Conservation (phyloP, 2,113 vertebrate genomes). For the Xenus cinereus region DNA sequence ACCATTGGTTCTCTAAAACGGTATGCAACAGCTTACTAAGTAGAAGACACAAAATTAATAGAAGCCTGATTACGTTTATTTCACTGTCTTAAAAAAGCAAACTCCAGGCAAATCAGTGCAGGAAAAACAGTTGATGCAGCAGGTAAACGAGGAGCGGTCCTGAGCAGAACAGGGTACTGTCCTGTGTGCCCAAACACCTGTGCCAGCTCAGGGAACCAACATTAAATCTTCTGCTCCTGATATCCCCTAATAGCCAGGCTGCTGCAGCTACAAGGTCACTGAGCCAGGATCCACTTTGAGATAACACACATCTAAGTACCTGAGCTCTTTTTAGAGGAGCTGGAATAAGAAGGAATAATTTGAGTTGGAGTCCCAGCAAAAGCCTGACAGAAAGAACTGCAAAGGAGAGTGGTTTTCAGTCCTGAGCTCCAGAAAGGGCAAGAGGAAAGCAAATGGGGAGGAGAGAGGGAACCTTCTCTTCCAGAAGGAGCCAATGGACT, state of each 20-base stretch:
- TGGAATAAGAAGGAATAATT: too few species aligned
- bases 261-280: neutral
- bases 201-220: neutral
- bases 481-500: neutral
- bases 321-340: too few species aligned
- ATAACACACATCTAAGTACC: neutral
- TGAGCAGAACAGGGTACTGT: neutral
- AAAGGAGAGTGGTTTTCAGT: too few species aligned
- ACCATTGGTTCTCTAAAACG: neutral
- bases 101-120: neutral
- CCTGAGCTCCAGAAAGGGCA: too few species aligned
- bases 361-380: too few species aligned
- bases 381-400: too few species aligned
- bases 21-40: accelerated
- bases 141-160: neutral
- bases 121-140: neutral
- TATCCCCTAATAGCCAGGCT: neutral
- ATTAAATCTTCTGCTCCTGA: neutral
- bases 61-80: neutral
- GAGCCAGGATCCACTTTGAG: neutral
- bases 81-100: neutral
- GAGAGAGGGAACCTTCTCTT: too few species aligned
- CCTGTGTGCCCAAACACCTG: neutral
- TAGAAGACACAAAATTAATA: neutral
- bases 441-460: too few species aligned